Conservation (phyloP, 2,797 vertebrate species). For the Channallabes apus region DNA sequence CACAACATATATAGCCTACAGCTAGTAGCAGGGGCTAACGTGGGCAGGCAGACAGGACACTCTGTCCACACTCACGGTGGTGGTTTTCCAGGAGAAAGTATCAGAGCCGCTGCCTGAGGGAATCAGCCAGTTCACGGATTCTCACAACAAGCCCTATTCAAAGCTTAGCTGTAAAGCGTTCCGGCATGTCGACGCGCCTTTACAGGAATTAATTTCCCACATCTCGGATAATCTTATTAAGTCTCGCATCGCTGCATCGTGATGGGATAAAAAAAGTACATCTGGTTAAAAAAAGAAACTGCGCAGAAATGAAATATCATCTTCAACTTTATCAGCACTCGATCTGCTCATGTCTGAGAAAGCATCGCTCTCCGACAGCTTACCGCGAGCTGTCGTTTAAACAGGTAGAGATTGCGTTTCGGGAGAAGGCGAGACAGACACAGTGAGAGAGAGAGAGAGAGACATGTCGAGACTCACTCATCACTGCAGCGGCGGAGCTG, state of each 20-base stretch:
- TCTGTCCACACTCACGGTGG: conserved; percentile 64
- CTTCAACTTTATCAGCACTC: conserved; percentile 6
- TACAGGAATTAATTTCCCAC: conserved; percentile 4
- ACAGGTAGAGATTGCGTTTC: conserved; percentile 51
- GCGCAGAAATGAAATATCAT: background rate
- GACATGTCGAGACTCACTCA: conserved; percentile 52
- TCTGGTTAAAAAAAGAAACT: background rate
- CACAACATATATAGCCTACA: conserved; percentile 58
- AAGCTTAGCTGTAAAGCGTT: conserved; percentile 55
- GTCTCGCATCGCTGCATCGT: background rate
- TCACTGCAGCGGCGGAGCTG: conserved; percentile 51
- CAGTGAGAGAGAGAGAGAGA: conserved; percentile 47
- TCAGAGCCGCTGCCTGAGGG: conserved; percentile 65
- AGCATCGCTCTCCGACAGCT: conserved; percentile 13
- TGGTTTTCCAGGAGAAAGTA: conserved; percentile 72
- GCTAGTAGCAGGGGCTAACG: conserved; percentile 67
- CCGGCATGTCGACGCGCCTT: background rate
- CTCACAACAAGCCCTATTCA: conserved; percentile 50
- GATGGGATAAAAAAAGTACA: too few species aligned
- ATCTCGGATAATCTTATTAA: conserved; percentile 10
- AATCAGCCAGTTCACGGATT: conserved; percentile 61
- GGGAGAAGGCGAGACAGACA: conserved; percentile 40
- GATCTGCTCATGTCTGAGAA: background rate
- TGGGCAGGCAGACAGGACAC: conserved; percentile 72
- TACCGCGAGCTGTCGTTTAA: conserved; percentile 52